Base-by-base conservation (phyloP, 1,140 invertebrate genomes). In the Aphis gossypii region DNA sequence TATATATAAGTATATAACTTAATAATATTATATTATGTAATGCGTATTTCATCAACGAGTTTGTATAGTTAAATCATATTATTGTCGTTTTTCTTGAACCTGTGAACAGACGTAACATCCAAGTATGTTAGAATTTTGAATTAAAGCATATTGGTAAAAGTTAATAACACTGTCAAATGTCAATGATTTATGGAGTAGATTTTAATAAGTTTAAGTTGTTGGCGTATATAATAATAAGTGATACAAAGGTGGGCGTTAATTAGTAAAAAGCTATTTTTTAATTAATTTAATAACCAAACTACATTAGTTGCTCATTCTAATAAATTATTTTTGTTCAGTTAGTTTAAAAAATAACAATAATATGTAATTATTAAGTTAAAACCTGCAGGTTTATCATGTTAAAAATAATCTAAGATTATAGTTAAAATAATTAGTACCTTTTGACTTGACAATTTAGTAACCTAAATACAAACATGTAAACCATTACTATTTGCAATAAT, bases 11-110 rank as follows among this genome's bases (percentile, higher is more conserved):
- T 51, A 51, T 51, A 86, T n/a, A 41, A 86, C 23, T 46, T 25
- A 9, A 38, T 38, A 23, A 84, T 46, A 38, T 38, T 41, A 84
- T 46, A 86, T 30, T n/a, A 46, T 30, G 84, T 54, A 88, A 88
- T 76, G 60, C 9, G 48, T 51, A 54, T 89, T 89, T 56, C 48
- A 89, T 89, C n/a, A 54, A 89, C 23, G 25, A 51, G 7, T 21
- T 54, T 35, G 44, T 83, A 21, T 48, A 91, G 60, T 68, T 91
- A 91, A 68, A 51, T 56, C 18, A 18, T 90, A 41, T 93, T 93
- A 93, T 54, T 84, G 76, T 93, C 30, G 82, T 93, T 93, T 93
- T 23, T 93, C 92, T 93, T 93, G 92, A 86, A 93, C 82, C 92
- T 93, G 92, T 23, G 82, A 93, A 93, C 92, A 93, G 2, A 93